Conservation (phyloP, 2,888 invertebrate species). For the Stomorhina lunata region DNA sequence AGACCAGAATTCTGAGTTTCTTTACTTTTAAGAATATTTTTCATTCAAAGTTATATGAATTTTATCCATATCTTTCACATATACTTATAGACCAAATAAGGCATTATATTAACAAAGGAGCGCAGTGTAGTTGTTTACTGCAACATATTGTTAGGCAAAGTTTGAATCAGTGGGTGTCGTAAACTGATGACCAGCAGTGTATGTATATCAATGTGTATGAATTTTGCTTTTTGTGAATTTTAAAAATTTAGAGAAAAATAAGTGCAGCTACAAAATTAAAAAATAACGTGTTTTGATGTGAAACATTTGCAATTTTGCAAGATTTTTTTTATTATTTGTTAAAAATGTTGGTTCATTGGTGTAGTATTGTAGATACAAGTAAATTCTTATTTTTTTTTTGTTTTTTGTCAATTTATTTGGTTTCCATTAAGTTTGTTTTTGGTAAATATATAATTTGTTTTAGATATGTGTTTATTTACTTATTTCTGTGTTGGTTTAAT, state of each 20-base stretch:
- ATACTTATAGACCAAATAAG: too few species aligned
- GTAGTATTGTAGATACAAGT: slow-evolving; percentile 23
- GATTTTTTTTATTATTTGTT: slow-evolving; percentile 33
- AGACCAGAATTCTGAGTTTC: too few species aligned
- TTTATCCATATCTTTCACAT: too few species aligned
- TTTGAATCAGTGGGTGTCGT: too few species aligned
- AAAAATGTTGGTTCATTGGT: slow-evolving; percentile 22
- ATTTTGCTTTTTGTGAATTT: background rate
- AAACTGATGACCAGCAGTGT: too few species aligned
- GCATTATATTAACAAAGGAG: too few species aligned
- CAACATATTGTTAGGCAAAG: too few species aligned
- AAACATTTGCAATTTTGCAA: slow-evolving; percentile 9
- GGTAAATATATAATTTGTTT: slow-evolving; percentile 40
- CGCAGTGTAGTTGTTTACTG: too few species aligned
- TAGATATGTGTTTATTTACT: slow-evolving; percentile 55
- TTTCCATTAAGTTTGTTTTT: slow-evolving; percentile 26
- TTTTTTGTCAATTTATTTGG: slow-evolving; percentile 36
- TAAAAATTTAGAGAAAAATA: slow-evolving; percentile 12
- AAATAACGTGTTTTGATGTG: slow-evolving; percentile 8
- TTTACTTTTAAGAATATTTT: too few species aligned
- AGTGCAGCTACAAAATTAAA: slow-evolving; percentile 42
- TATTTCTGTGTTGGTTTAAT: slow-evolving; percentile 11
- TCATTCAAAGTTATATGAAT: too few species aligned
- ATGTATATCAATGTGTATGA: background rate
- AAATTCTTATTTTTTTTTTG: slow-evolving; percentile 27